A percentile compares a stretch with the other conserved stretches of the same genome.
Conservation (phyloP, 2,888 invertebrate species). For the Atethmia centrago region DNA sequence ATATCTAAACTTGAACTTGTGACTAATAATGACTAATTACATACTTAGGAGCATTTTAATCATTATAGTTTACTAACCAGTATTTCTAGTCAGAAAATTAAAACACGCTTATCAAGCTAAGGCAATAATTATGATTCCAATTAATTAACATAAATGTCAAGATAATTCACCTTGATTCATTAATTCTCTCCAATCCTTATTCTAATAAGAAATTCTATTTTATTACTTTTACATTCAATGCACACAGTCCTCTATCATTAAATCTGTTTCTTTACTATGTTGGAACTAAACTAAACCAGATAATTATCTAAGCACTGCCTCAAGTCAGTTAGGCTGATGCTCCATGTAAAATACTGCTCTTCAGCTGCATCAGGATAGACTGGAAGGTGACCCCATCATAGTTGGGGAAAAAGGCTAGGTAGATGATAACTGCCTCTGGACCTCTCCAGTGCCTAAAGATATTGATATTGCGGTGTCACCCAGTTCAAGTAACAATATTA, state of each 20-base stretch:
- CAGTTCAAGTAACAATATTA: neutral
- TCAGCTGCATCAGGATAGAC: neutral
- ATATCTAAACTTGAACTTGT: neutral
- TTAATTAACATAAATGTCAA: conserved; percentile 1
- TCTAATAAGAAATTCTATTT: conserved; percentile 24
- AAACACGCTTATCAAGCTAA: conserved; percentile 10
- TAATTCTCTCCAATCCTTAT: neutral
- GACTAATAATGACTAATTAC: too few relatives aligned
- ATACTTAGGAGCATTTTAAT: conserved; percentile 10
- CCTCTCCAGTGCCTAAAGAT: neutral
- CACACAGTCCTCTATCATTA: neutral
- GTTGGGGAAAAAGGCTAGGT: too few relatives aligned
- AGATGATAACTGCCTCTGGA: neutral
- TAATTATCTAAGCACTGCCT: neutral
- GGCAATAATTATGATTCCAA: conserved; percentile 17
- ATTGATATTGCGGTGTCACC: neutral
- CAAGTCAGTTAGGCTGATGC: neutral
- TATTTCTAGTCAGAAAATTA: conserved; percentile 13
- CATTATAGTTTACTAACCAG: conserved; percentile 16
- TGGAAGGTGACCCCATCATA: neutral
- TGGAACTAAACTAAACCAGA: too few relatives aligned
- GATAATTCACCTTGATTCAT: neutral
- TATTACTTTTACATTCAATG: neutral
- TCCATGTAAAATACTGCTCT: neutral
- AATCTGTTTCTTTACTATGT: too few relatives aligned